Evolutionary conservation across 2,797 vertebrate species (phyloP).

Genomic region (Tolypeutes matacus): DNA sequence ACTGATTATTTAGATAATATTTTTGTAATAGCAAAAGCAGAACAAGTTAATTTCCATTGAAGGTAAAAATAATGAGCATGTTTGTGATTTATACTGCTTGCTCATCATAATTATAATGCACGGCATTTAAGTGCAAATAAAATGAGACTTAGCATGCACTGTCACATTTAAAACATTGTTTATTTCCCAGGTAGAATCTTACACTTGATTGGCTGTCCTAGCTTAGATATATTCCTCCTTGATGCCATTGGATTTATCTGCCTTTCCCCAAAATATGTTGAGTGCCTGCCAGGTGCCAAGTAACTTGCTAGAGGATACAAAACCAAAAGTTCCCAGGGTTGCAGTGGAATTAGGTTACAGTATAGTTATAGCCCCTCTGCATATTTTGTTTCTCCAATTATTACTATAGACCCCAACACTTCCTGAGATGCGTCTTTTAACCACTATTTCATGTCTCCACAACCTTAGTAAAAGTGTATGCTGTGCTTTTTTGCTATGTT

Average conservation of each 20-base stretch:
- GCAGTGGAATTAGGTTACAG: background rate
- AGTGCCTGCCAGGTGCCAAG: background rate
- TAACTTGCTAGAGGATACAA: background rate
- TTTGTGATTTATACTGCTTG: constrained; percentile 22
- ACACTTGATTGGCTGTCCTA: background rate
- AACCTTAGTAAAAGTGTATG: background rate
- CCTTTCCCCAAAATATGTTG: background rate
- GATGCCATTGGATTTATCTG: background rate
- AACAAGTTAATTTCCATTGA: constrained; percentile 34
- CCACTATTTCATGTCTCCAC: background rate
- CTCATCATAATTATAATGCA: background rate
- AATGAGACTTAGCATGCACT: background rate
- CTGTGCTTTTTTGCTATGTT: background rate
- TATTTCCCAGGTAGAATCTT: background rate
- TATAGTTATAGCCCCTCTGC: background rate
- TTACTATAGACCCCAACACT: background rate
- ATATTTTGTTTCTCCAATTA: background rate
- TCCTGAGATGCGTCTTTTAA: background rate
- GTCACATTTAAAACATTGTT: background rate
- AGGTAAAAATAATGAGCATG: constrained; percentile 22
- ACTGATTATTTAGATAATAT: background rate
- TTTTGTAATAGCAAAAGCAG: constrained; percentile 47
- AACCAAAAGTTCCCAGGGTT: background rate
- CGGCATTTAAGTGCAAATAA: constrained; percentile 6
- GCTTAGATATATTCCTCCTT: background rate